Evolutionary conservation across 2,113 vertebrate species (phyloP).

Genomic region (Columba livia): DNA sequence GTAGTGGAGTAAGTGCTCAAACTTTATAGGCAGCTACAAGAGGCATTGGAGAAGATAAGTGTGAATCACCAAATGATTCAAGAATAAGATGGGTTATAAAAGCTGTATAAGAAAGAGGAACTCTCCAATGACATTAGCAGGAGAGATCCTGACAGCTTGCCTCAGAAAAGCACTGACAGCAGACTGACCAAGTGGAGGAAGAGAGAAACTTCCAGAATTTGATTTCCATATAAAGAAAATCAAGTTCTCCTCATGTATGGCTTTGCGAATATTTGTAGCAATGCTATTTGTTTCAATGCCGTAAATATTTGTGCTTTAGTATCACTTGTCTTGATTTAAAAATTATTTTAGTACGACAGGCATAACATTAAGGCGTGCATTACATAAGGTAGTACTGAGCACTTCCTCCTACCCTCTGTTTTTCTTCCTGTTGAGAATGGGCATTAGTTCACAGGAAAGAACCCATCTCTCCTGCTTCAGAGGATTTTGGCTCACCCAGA

Average conservation of each 20-base stretch:
- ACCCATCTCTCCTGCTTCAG: background rate
- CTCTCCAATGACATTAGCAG: background rate
- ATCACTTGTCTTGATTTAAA: background rate
- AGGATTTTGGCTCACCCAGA: background rate
- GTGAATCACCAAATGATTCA: background rate
- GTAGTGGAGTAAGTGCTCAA: background rate
- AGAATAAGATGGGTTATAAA: background rate
- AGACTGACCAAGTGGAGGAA: background rate
- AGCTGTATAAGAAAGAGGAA: background rate
- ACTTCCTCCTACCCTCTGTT: background rate
- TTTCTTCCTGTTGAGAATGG: background rate
- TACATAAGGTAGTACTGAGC: background rate
- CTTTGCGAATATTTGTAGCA: background rate
- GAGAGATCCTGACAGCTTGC: background rate
- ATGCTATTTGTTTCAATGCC: background rate
- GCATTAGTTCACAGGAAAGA: background rate
- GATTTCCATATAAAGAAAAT: background rate
- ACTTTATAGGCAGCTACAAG: background rate
- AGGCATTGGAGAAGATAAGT: background rate
- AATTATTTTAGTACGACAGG: background rate
- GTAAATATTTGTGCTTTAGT: background rate
- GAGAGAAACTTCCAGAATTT: background rate
- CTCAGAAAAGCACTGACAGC: background rate
- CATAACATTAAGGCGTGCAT: background rate
- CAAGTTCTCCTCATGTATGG: background rate